phyloP scores from a whole-genome alignment of 1,140 invertebrate genomes.

The Bombus terrestris region DNA sequence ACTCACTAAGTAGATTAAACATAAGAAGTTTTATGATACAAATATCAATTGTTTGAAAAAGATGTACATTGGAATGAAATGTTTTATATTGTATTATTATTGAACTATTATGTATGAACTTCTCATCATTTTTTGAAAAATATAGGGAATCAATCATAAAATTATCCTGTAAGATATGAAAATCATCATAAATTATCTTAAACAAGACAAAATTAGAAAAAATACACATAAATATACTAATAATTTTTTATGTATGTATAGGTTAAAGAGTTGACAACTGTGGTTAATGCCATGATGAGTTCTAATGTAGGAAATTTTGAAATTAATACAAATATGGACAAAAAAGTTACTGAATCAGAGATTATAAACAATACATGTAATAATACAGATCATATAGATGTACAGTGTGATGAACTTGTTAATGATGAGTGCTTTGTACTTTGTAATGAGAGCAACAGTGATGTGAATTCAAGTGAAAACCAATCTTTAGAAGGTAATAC shows the following conservation, averaged over 20 bases:
- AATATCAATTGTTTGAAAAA: not conserved
- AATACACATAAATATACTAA: slow-evolving; percentile 4
- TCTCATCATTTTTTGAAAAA: not conserved
- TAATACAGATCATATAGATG: slow-evolving; percentile 36
- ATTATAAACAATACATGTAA: slow-evolving; percentile 12
- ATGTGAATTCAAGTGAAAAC: slow-evolving; percentile 40
- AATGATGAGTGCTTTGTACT: slow-evolving; percentile 35
- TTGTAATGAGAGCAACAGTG: slow-evolving; percentile 39
- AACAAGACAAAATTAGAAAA: not conserved
- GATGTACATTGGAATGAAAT: not conserved
- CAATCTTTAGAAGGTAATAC: slow-evolving; percentile 42
- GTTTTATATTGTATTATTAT: not conserved
- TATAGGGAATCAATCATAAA: not conserved
- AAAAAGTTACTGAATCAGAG: slow-evolving; percentile 25
- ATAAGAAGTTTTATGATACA: not conserved
- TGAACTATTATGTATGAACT: not conserved
- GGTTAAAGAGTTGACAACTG: slow-evolving; percentile 81
- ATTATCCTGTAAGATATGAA: not conserved
- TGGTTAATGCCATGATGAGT: slow-evolving; percentile 74
- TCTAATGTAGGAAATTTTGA: slow-evolving; percentile 51
- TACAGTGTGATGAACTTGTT: slow-evolving; percentile 44
- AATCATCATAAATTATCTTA: not conserved
- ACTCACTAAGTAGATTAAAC: not conserved
- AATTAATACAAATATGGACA: slow-evolving; percentile 21
- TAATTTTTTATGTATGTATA: slow-evolving; percentile 55